phyloP scores from a whole-genome alignment of 2,888 invertebrate species.

The Pyrgus malvae region DNA sequence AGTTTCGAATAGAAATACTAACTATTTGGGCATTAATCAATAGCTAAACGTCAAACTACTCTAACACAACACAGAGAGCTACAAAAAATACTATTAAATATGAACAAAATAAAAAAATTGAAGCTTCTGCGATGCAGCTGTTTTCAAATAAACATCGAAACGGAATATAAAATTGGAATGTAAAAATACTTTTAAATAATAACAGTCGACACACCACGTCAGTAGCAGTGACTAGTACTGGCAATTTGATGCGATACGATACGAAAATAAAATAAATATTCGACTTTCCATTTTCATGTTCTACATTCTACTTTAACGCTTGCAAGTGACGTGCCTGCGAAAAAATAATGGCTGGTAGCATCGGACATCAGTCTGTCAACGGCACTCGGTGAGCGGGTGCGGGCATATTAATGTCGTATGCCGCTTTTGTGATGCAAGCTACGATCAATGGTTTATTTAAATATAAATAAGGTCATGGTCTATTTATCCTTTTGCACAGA shows the following conservation, averaged over 20 bases:
- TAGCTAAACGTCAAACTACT: too few species aligned
- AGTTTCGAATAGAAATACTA: too few species aligned
- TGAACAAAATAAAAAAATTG: conserved; percentile 26
- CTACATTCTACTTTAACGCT: conserved; percentile 44
- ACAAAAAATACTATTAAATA: conserved; percentile 5
- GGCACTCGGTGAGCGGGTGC: conserved; percentile 27
- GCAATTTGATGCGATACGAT: conserved; percentile 33
- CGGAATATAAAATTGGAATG: conserved; percentile 23
- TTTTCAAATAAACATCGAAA: conserved; percentile 27
- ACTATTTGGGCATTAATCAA: too few species aligned
- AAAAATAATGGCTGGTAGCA: conserved; percentile 53
- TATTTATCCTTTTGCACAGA: too few species aligned
- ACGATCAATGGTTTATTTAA: background rate
- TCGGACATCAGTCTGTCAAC: conserved; percentile 50
- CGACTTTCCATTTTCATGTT: conserved; percentile 31
- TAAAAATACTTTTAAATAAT: conserved; percentile 21
- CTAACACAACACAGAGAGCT: too few species aligned
- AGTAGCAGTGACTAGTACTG: conserved; percentile 29
- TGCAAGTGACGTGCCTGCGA: conserved; percentile 46
- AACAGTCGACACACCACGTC: conserved; percentile 26
- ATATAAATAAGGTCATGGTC: too few species aligned
- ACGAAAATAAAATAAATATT: conserved; percentile 30
- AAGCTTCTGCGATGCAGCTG: background rate
- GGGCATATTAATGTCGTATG: background rate
- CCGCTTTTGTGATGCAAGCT: background rate